A percentile compares a stretch with the other conserved stretches of the same genome.
These are phyloP conservation scores for Drosophila pallidifrons DNA, from an alignment of 1,140 invertebrate species.

Conservation along the genomic window DNA sequence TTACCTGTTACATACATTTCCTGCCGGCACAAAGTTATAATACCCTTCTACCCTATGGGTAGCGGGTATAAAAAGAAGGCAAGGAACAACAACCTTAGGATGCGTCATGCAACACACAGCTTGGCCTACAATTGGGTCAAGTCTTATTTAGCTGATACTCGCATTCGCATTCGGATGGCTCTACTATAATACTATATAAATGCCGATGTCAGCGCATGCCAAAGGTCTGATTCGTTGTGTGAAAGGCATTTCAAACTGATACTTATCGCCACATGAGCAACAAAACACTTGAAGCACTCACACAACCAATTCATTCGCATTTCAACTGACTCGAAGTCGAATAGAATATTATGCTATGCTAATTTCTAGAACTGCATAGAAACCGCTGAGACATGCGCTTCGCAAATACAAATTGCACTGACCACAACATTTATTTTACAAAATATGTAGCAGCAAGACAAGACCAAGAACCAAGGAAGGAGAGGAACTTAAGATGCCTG, in stretches of 20 bases:
- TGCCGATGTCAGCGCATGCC: conserved; percentile 73
- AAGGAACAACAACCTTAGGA: conserved; percentile 23
- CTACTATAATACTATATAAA: conserved; percentile 12
- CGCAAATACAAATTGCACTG: conserved; percentile 14
- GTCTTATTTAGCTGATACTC: conserved; percentile 59
- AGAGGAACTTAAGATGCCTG: conserved; percentile 13
- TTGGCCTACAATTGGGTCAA: conserved; percentile 65
- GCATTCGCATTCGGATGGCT: conserved; percentile 28
- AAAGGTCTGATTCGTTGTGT: conserved; percentile 52
- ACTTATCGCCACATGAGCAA: conserved; percentile 26
- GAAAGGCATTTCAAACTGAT: conserved; percentile 49
- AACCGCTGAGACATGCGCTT: conserved; percentile 23
- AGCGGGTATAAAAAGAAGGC: too few species aligned
- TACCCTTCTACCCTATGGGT: too few species aligned
- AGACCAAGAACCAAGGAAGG: background rate
- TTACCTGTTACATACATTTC: too few species aligned
- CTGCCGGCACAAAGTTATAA: too few species aligned
- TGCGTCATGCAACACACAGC: conserved; percentile 57
- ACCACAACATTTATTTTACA: conserved; percentile 17
- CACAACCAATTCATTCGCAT: background rate
- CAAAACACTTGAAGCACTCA: conserved; percentile 8
- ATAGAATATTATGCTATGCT: conserved; percentile 17
- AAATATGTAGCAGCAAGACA: conserved; percentile 8
- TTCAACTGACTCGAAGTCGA: conserved; percentile 3
- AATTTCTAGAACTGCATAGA: conserved; percentile 16